phyloP scores from a whole-genome alignment of 2,888 invertebrate species.

The Drosophila nigricruria region DNA sequence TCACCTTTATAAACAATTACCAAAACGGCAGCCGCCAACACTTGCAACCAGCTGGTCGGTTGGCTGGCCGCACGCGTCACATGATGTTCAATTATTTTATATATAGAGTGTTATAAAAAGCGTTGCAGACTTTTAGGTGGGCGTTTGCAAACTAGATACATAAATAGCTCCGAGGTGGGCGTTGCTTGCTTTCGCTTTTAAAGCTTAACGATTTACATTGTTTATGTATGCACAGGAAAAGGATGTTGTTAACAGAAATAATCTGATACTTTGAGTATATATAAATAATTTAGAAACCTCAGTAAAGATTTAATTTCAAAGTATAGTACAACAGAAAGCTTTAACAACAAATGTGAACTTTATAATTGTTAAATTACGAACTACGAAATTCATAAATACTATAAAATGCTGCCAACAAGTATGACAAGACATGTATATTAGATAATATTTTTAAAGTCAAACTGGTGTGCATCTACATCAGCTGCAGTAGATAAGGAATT shows the following conservation, averaged over 20 bases:
- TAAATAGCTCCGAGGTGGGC: slow-evolving; percentile 34
- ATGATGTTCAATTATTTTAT: slow-evolving; percentile 48
- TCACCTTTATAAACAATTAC: slow-evolving; percentile 54
- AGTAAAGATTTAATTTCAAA: too few species aligned
- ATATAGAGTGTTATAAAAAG: slow-evolving; percentile 31
- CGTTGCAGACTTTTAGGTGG: slow-evolving; percentile 37
- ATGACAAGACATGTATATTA: too few species aligned
- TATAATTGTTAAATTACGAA: too few species aligned
- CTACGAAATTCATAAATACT: too few species aligned
- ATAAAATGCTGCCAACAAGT: too few species aligned
- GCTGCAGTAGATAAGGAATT: slow-evolving; percentile 1
- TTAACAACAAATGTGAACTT: background rate
- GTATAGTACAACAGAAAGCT: background rate
- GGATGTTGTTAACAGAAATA: too few species aligned
- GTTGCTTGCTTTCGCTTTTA: background rate
- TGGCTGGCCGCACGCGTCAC: slow-evolving; percentile 15
- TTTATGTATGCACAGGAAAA: background rate
- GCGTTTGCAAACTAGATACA: slow-evolving; percentile 10
- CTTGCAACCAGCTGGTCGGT: slow-evolving; percentile 14
- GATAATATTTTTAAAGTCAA: too few species aligned
- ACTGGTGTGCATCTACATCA: slow-evolving; percentile 1
- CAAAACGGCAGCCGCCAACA: slow-evolving; percentile 19
- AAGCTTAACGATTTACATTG: background rate
- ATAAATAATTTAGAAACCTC: too few species aligned
- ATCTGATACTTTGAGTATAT: background rate